Conservation (phyloP, 2,888 invertebrate species). For the Eudasyphora cyanicolor region DNA sequence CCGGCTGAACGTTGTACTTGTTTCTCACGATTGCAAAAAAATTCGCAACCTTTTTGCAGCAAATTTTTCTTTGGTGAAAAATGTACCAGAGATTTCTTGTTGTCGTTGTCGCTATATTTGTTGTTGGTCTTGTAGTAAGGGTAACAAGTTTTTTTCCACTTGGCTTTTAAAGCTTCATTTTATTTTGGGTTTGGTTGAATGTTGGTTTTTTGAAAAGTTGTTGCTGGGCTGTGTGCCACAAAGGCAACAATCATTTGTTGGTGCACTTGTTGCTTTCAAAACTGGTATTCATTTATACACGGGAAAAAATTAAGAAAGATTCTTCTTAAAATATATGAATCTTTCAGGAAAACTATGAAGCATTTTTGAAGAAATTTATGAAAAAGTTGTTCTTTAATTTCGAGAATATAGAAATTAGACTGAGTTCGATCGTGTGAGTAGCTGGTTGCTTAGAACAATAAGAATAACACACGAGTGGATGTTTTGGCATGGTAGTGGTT, state of each 20-base stretch:
- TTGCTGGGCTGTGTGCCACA: constrained; percentile 10
- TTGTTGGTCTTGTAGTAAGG: too few species aligned
- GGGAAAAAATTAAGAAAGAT: too few species aligned
- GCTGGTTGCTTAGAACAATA: too few species aligned
- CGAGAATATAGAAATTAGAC: too few species aligned
- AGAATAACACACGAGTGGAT: too few species aligned
- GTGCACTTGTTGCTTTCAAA: constrained; percentile 60
- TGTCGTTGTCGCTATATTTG: neutral
- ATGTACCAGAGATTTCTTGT: constrained; percentile 7
- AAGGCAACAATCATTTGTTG: constrained; percentile 20
- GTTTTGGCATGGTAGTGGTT: too few species aligned
- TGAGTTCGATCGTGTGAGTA: too few species aligned
- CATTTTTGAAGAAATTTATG: too few species aligned
- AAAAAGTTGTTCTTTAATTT: too few species aligned
- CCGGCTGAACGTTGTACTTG: constrained; percentile 17
- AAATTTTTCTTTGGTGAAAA: constrained; percentile 41
- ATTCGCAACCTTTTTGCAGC: constrained; percentile 18
- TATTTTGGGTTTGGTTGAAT: constrained; percentile 46
- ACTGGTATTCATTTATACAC: constrained; percentile 52
- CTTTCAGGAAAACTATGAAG: too few species aligned
- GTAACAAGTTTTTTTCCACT: constrained; percentile 46
- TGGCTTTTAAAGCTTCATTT: neutral
- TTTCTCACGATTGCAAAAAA: too few species aligned
- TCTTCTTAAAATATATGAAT: too few species aligned
- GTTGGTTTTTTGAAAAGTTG: constrained; percentile 15